phyloP scores from a whole-genome alignment of 2,797 vertebrate genomes.

The Anguilla anguilla region DNA sequence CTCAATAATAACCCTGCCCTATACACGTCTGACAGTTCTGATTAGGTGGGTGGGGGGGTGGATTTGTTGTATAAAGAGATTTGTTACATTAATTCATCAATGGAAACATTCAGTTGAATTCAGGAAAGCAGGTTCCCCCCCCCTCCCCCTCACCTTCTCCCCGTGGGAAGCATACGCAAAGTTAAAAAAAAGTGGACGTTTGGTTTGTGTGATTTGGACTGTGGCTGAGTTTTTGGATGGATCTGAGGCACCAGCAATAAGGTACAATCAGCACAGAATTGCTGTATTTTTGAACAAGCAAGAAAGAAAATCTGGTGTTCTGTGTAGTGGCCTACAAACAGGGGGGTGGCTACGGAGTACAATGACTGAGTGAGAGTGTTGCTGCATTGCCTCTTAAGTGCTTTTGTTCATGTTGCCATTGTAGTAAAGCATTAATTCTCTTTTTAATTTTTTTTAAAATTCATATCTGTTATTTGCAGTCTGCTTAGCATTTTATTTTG shows the following conservation, averaged over 20 bases:
- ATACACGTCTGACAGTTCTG: constrained; percentile 15
- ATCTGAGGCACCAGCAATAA: not conserved
- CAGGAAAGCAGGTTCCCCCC: not conserved
- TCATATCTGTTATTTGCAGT: not conserved
- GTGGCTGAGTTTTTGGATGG: not conserved
- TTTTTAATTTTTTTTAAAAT: constrained; percentile 11
- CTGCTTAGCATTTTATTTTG: not conserved
- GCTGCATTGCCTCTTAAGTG: not conserved
- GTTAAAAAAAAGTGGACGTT: not conserved
- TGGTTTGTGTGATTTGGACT: not conserved
- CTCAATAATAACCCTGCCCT: not conserved
- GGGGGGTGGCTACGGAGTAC: not conserved
- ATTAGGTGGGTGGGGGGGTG: not conserved
- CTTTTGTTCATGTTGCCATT: not conserved
- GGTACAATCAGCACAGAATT: not conserved
- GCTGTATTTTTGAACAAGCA: not conserved
- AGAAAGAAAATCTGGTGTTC: not conserved
- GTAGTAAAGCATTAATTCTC: not conserved
- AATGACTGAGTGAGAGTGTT: not conserved
- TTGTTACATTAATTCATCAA: constrained; percentile 1
- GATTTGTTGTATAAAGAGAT: not conserved
- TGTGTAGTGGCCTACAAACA: not conserved
- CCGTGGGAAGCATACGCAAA: not conserved
- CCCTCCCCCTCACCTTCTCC: not conserved
- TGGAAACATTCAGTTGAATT: constrained; percentile 1